Evolutionary conservation across 2,888 invertebrate genomes (phyloP).

Genomic region (Beris chalybata): DNA sequence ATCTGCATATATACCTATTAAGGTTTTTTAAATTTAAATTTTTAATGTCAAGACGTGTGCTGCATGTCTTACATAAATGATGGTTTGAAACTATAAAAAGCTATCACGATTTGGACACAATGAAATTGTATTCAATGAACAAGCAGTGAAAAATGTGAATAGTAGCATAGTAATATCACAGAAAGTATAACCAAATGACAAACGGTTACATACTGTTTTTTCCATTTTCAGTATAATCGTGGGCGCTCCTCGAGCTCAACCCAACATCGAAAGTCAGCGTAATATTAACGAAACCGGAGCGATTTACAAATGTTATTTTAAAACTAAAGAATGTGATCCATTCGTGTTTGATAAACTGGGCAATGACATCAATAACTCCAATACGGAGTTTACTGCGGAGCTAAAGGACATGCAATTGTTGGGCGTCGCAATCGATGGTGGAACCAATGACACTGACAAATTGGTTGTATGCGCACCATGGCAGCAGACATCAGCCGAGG

Average conservation of each 20-base stretch:
- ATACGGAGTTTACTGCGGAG: conserved; percentile 51
- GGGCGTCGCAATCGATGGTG: conserved; percentile 59
- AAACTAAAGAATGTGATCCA: conserved; percentile 49
- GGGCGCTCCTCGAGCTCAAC: conserved; percentile 62
- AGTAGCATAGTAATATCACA: too few relatives aligned
- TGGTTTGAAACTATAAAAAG: too few relatives aligned
- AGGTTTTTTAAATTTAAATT: too few relatives aligned
- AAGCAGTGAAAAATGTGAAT: too few relatives aligned
- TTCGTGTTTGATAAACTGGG: conserved; percentile 54
- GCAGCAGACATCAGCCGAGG: conserved; percentile 44
- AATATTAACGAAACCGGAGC: conserved; percentile 59
- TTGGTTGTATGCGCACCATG: conserved; percentile 56
- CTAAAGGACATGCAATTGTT: conserved; percentile 58
- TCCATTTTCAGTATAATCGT: conserved; percentile 56
- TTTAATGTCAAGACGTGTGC: too few relatives aligned
- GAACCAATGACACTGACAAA: conserved; percentile 52
- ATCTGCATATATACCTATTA: too few relatives aligned
- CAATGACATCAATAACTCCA: conserved; percentile 46
- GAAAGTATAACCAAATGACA: too few relatives aligned
- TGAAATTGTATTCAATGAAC: too few relatives aligned
- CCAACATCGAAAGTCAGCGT: conserved; percentile 51
- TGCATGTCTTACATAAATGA: too few relatives aligned
- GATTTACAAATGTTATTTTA: conserved; percentile 57
- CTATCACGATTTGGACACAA: too few relatives aligned
- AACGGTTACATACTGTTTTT: too few relatives aligned